Conservation (phyloP, 2,113 vertebrate genomes). For the Pyxicephalus adspersus region DNA sequence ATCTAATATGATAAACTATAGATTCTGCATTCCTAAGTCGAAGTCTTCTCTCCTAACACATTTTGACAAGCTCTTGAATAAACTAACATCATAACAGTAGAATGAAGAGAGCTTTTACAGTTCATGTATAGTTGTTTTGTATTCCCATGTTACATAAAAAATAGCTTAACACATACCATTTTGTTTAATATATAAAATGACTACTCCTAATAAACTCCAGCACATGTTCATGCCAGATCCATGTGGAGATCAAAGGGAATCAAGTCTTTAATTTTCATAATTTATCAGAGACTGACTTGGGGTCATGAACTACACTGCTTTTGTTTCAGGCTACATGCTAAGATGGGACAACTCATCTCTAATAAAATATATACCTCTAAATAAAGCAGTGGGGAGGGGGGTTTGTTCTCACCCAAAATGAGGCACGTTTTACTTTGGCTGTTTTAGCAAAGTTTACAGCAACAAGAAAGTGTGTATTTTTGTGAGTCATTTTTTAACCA, state of each 20-base stretch:
- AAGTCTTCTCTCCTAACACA: neutral
- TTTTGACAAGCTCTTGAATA: conserved; percentile 9
- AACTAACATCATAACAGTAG: neutral
- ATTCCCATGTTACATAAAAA: neutral
- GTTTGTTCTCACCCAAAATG: too few relatives aligned
- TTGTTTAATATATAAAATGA: neutral
- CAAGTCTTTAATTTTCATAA: neutral
- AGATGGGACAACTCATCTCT: too few relatives aligned
- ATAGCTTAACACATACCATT: neutral
- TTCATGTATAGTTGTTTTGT: neutral
- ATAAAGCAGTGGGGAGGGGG: too few relatives aligned
- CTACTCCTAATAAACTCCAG: neutral
- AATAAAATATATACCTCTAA: too few relatives aligned
- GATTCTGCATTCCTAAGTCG: neutral
- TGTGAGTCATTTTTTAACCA: too few relatives aligned
- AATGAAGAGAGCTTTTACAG: neutral
- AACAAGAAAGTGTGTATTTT: too few relatives aligned
- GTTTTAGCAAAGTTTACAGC: too few relatives aligned
- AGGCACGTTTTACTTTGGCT: too few relatives aligned
- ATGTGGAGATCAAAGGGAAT: neutral
- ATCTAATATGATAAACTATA: neutral
- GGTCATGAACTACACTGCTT: too few relatives aligned
- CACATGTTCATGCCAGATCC: neutral
- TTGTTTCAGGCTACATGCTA: too few relatives aligned
- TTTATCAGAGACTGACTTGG: neutral